Base-by-base conservation (phyloP, 2,888 invertebrate genomes). In the Amphipyra tragopoginis region DNA sequence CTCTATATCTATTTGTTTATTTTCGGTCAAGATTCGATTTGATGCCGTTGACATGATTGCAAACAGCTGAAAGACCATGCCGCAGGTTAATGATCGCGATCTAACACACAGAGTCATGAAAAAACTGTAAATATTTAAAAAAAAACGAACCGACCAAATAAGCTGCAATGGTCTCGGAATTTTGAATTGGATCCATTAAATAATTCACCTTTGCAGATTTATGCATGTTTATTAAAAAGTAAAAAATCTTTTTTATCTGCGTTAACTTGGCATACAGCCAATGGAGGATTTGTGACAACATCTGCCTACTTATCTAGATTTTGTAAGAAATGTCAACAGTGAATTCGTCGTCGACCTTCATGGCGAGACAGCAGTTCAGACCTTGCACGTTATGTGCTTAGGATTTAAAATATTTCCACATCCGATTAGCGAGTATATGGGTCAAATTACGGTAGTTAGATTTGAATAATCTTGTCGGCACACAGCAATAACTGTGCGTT, bases 1-100 rank as follows among this genome's bases (percentile, higher is more conserved):
- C 42, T 36, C 49, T 65, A 60, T 69, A 60, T 57, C 34, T 47
- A 66, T 66, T 34, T 72, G 62, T 72, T 65, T 68, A 68, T 72
- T 75, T 73, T 63, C 15, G 39, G 21, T 29, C 34, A 53, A 33
- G 21, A 45, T 51, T 53, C 15, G 38, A 50, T 38, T 63, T 47
- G 40, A 40, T 56, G 36, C 11, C 40, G 33, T 48, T 44, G 42
- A 51, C 44, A 45, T 49, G 55, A 47, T 15, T n/a, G 10, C 47
- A 52, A 52, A 47, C 54, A 33, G 4, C 42, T 63, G 69, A 44
- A 13, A 53, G 39, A 54, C 53, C 40, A 49, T n/a, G 4, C 14
- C 36, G 38, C 38, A 64, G 70, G 58, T 64, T 36, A 69, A 50
- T 11, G 64, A 42, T 54, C 59, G 45, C 49, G 2, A 65, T 36